A percentile compares a stretch with the other conserved stretches of the same genome.
Conservation (phyloP, 2,888 invertebrate species). For the Lasioglossum leucozonium region DNA sequence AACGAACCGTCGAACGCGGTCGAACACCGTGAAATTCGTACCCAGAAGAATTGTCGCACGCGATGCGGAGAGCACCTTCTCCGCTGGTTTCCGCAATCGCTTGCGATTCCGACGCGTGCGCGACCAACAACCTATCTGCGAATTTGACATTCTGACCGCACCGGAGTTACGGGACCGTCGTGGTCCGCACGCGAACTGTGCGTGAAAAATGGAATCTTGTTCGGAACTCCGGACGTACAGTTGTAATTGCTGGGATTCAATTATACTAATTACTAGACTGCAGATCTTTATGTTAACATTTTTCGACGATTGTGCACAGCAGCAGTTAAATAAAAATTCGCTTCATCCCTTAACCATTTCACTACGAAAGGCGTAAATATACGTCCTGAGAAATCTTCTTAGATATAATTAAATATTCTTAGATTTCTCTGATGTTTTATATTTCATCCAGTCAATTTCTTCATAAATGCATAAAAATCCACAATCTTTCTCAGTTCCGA, state of each 20-base stretch:
- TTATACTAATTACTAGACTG: background rate
- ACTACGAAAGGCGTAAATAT: too few species aligned
- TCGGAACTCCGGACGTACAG: background rate
- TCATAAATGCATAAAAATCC: too few species aligned
- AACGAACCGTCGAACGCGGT: conserved; percentile 60
- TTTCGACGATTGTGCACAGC: too few species aligned
- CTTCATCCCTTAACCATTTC: too few species aligned
- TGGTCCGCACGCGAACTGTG: background rate
- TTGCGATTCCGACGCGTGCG: conserved; percentile 20
- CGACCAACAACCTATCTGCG: conserved; percentile 23
- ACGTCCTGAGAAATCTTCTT: too few species aligned
- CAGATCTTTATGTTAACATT: too few species aligned
- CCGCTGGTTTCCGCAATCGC: conserved; percentile 42
- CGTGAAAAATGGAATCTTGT: background rate
- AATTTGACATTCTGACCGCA: conserved; percentile 9
- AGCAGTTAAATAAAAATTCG: too few species aligned
- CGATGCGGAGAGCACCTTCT: conserved; percentile 43
- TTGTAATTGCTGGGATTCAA: background rate
- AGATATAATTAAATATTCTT: too few species aligned
- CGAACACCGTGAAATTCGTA: conserved; percentile 64
- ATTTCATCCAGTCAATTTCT: too few species aligned
- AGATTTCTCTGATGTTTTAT: too few species aligned
- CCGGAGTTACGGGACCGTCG: conserved; percentile 1
- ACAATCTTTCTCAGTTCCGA: too few species aligned
- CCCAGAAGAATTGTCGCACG: conserved; percentile 61